Conservation (phyloP, 2,888 invertebrate genomes). For the Lampropteryx suffumata region DNA sequence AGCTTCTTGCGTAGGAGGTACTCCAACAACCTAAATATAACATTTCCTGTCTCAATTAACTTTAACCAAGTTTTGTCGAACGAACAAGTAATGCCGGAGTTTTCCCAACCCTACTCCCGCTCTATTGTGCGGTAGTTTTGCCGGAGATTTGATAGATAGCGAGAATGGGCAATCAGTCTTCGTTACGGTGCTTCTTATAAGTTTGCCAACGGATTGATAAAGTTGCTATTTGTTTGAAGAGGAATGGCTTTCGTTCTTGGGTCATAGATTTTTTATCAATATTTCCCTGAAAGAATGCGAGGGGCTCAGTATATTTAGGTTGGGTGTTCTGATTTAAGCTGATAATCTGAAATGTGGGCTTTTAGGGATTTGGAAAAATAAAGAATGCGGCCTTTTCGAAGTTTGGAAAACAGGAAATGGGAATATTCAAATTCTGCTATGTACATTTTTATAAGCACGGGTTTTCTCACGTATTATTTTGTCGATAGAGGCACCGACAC, state of each 20-base stretch:
- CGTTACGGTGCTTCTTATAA: conserved; percentile 24
- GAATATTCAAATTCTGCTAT: no score
- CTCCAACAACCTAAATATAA: no score
- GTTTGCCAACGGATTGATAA: conserved; percentile 27
- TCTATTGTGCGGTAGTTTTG: conserved; percentile 21
- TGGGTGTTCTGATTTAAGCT: neutral
- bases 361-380: neutral
- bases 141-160: conserved; percentile 26
- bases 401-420: neutral
- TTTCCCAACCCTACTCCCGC: conserved; percentile 3
- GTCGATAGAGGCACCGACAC: no score
- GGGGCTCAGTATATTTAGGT: no score
- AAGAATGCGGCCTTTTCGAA: neutral
- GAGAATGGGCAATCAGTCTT: conserved; percentile 30
- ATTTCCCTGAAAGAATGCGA: neutral
- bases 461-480: no score
- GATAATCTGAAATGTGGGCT: neutral
- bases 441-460: no score
- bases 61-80: no score
- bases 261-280: conserved; percentile 14
- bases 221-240: conserved; percentile 27
- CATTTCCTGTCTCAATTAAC: no score
- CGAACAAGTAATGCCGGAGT: neutral
- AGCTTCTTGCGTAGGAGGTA: no score
- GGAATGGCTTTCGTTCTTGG: conserved; percentile 12